Evolutionary conservation across 2,113 vertebrate genomes (phyloP), one percentile per base, ranked within the genome.

Genomic region (Cromileptes altivelis): DNA sequence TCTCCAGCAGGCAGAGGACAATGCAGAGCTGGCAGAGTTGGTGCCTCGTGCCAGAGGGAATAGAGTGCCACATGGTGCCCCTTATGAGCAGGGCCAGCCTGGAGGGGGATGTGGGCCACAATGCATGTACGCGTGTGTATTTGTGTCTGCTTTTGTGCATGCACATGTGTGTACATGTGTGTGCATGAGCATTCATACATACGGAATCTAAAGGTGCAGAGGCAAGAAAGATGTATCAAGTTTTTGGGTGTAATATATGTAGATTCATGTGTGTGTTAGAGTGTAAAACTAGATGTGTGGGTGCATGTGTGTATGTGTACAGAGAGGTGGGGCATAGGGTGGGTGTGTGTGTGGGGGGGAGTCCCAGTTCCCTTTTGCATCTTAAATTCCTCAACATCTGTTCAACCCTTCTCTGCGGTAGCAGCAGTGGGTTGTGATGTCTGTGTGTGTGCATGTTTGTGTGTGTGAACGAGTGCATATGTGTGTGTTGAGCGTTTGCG

Each of bases 371-470:
- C 94, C 90, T 92, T 94, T 92, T 95, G 94, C 95, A 95, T 96
- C 95, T 96, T 96, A 96, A 96, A 97, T 97, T 97, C 96, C 96
- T 93, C 95, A 96, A 97, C 96, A 97, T 97, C 96, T 97, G 96
- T 96, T 97, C 96, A 92, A 86, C 88, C 93, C 88, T 85, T 89
- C 86, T 91, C 85, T 42, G 89, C 85, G 82, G 82, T 75, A 94
- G 89, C 75, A 92, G 90, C 68, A 90, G 86, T 81, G 82, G 90
- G 88, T 88, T 89, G 92, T 81, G 82, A 89, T 86, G 87, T 84
- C 50, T 78, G 76, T 90, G n/a, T 56, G 33, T 57, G 63, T 79
- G 33, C 45, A 15, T 58, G 52, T 72, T 47, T 69, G 52, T 60
- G 58, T 64, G 63, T 53, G 76, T 73, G 47, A 53, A 17, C 5